phyloP scores from a whole-genome alignment of 2,113 vertebrate species.

The Burhinus bistriatus region DNA sequence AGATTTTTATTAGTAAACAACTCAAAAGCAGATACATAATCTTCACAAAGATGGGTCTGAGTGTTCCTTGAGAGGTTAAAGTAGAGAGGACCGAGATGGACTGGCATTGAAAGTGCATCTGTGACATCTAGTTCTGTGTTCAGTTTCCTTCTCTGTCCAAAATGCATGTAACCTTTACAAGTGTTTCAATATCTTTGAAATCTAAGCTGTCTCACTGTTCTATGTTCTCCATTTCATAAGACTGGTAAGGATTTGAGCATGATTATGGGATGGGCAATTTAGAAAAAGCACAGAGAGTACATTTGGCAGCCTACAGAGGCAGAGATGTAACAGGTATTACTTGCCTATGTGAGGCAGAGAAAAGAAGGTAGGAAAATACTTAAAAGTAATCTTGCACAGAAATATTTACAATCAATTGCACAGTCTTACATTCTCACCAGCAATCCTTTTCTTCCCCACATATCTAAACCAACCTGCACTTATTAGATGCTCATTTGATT shows the following conservation, averaged over 20 bases:
- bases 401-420: not conserved
- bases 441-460: not conserved
- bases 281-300: not conserved
- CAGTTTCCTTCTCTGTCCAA: not conserved
- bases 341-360: not conserved
- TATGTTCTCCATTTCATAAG: not conserved
- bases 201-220: not conserved
- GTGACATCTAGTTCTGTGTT: not conserved
- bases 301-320: not conserved
- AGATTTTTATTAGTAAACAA: not conserved
- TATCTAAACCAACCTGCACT: not conserved
- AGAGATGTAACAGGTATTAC: not conserved
- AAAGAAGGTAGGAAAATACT: not conserved
- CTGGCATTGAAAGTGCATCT: not conserved
- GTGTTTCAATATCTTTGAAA: not conserved
- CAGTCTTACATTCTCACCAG: not conserved
- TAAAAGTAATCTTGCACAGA: not conserved
- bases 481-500: not conserved
- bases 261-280: not conserved
- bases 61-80: not conserved
- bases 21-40: not conserved
- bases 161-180: not conserved
- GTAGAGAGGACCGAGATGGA: not conserved
- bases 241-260: not conserved
- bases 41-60: not conserved